phyloP scores from a whole-genome alignment of 1,140 invertebrate species.

The Caenorhabditis latens region DNA sequence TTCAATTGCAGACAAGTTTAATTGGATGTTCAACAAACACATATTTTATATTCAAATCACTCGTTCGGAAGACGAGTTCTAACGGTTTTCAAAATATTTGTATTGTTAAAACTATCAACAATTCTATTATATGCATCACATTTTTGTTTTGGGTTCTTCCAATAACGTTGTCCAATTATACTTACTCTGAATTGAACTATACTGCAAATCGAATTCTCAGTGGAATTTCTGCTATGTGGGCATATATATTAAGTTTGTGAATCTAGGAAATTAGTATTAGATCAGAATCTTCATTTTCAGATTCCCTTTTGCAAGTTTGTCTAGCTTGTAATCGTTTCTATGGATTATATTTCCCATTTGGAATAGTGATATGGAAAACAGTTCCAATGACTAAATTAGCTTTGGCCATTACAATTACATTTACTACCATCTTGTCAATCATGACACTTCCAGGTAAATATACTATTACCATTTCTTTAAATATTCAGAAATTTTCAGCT shows the following conservation, averaged over 20 bases:
- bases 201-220: neutral
- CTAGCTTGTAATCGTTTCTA: conserved; percentile 1
- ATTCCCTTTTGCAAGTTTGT: neutral
- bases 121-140: neutral
- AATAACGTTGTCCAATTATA: neutral
- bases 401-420: neutral
- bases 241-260: neutral
- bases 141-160: neutral
- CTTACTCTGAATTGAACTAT: neutral
- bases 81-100: neutral
- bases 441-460: neutral
- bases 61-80: neutral
- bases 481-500: neutral
- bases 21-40: neutral
- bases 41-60: neutral
- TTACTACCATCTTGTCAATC: neutral
- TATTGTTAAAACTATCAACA: neutral
- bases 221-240: neutral
- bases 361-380: neutral
- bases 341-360: neutral
- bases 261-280: neutral
- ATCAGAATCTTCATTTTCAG: neutral
- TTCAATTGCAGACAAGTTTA: neutral
- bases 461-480: neutral
- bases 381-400: neutral